phyloP scores from a whole-genome alignment of 2,888 invertebrate species.

The Cataglyphis altisquamis region DNA sequence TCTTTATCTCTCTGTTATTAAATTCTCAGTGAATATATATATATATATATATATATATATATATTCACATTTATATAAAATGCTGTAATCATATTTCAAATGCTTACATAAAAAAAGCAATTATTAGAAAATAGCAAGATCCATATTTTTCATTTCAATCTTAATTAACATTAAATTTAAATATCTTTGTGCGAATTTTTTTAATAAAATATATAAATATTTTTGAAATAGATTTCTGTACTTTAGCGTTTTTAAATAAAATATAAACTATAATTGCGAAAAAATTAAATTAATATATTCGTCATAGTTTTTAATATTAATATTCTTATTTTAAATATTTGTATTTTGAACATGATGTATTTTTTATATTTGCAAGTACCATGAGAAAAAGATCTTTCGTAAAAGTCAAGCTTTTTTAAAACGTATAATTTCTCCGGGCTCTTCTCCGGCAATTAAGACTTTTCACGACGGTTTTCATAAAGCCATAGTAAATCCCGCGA shows the following conservation, averaged over 20 bases:
- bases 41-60: not conserved
- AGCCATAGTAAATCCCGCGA: constrained; percentile 82
- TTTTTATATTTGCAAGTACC: constrained; percentile 4
- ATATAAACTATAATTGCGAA: not conserved
- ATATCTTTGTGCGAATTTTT: not conserved
- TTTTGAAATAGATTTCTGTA: not conserved
- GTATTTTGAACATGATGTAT: constrained; percentile 1
- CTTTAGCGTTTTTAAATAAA: not conserved
- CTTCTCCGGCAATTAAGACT: constrained; percentile 83
- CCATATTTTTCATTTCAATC: not conserved
- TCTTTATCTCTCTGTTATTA: not conserved
- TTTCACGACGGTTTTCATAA: constrained; percentile 84
- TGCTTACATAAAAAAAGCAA: too few species aligned
- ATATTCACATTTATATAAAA: not conserved
- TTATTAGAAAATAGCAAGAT: not conserved
- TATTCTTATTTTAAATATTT: not conserved
- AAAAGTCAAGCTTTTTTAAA: constrained; percentile 65
- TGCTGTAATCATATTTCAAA: not conserved
- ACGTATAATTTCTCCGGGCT: constrained; percentile 77
- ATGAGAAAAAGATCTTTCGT: not conserved
- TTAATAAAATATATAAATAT: not conserved
- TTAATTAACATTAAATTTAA: not conserved
- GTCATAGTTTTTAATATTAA: not conserved
- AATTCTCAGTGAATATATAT: constrained; percentile 11
- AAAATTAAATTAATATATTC: not conserved